Evolutionary conservation across 2,797 vertebrate species (phyloP).

Genomic region (Neoniphon sammara): DNA sequence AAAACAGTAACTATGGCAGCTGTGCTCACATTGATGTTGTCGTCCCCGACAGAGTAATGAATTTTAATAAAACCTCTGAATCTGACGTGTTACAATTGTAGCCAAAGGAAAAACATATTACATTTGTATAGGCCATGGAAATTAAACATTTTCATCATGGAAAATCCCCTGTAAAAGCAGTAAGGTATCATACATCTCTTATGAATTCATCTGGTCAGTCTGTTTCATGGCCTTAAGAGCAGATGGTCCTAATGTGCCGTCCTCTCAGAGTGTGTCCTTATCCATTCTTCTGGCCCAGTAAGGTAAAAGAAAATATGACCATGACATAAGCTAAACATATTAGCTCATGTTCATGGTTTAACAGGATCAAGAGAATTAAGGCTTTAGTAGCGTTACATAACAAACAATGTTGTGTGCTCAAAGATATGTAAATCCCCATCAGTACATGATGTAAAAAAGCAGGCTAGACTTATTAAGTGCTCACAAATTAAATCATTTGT

Average conservation of each 20-base stretch:
- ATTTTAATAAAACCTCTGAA: too few species aligned
- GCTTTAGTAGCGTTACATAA: constrained; percentile 28
- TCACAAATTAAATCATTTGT: not conserved
- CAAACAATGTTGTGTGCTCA: not conserved
- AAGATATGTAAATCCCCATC: constrained; percentile 17
- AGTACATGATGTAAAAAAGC: not conserved
- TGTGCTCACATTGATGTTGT: too few species aligned
- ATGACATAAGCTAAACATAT: constrained; percentile 23
- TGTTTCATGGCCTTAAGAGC: not conserved
- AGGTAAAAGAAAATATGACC: not conserved
- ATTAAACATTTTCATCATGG: not conserved
- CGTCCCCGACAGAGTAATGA: too few species aligned
- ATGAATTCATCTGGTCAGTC: not conserved
- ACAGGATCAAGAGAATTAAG: constrained; percentile 26
- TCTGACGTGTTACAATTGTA: too few species aligned
- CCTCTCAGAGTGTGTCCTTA: not conserved
- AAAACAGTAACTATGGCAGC: too few species aligned
- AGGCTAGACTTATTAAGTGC: not conserved
- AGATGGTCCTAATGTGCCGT: not conserved
- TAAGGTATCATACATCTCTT: not conserved
- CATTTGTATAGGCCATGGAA: too few species aligned
- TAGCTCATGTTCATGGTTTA: constrained; percentile 24
- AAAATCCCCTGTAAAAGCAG: not conserved
- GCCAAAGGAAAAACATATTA: too few species aligned
- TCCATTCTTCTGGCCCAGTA: not conserved